Conservation (phyloP, 2,113 vertebrate genomes). For the Sebastes fasciatus region DNA sequence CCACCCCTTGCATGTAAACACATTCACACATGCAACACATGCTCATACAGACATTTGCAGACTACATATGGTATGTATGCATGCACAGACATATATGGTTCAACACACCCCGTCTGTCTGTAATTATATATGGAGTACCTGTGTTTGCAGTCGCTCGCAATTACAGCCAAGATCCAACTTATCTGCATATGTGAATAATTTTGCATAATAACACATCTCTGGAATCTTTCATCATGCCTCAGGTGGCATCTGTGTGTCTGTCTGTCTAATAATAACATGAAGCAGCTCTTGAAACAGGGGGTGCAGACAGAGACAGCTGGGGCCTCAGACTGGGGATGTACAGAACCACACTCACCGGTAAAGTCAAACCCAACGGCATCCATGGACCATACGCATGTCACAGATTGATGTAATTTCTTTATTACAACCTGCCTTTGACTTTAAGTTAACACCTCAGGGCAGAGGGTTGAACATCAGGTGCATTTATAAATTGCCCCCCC, state of each 20-base stretch:
- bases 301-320: conserved; percentile 44
- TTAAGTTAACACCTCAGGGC: conserved; percentile 18
- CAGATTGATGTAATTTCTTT: conserved; percentile 24
- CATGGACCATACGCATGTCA: not conserved
- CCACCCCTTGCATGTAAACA: not conserved
- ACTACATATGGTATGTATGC: conserved; percentile 4
- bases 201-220: conserved; percentile 49
- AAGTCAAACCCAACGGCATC: conserved; percentile 10
- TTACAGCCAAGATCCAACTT: conserved; percentile 40
- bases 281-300: conserved; percentile 15
- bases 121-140: conserved; percentile 31
- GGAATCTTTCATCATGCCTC: conserved; percentile 63
- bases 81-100: not conserved
- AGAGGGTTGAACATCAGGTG: conserved; percentile 44
- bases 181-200: conserved; percentile 68
- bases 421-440: conserved; percentile 28
- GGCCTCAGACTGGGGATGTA: not conserved
- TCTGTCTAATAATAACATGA: conserved; percentile 49
- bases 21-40: not conserved
- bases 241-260: conserved; percentile 56
- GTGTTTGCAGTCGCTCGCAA: conserved; percentile 29
- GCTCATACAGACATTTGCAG: not conserved
- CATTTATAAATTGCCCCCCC: conserved; percentile 25
- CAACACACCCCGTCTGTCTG: not conserved
- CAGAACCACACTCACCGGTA: not conserved